Base-by-base conservation (phyloP, 1,140 invertebrate species). In the Theocolax elegans region DNA sequence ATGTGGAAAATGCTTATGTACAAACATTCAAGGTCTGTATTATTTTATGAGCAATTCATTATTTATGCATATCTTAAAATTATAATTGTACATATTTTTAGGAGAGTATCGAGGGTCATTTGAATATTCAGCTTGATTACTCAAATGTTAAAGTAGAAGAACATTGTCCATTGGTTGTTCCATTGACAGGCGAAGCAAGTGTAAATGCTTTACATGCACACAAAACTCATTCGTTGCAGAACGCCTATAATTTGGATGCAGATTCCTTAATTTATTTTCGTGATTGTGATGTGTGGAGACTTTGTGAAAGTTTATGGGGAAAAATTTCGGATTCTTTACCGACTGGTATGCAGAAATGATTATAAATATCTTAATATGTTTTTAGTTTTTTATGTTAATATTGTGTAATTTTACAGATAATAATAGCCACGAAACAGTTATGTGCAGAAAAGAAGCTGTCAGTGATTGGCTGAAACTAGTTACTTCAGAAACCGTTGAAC, bases 241-340 rank as follows among this genome's bases (percentile, higher is more conserved):
- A 87, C 10, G 75, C 72, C 0, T 75, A 82, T 35, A 62, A 73
- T 12, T 62, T 51, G 0, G 72, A 74, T 8, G 68, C 71, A 19
- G 82, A 85, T 48, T 72, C 72, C 3, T 77, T 82, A 2, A 70
- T 72, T 1, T 89, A 89, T 78, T 82, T 79, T 1, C 86, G 77
- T 59, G 88, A 88, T 31, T 86, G 77, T 59, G 88, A 88, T 31
- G 91, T 96, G n/a, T 96, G 93, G 91, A 89, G 91, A 42, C 85
- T 97, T 1, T 92, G 93, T 76, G 89, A 92, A 1, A 92, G 94
- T 1, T 87, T 97, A 1, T 97, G 95, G 95, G 95, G 94, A 3
- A 89, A 89, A 38, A 85, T 91, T 62, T 80, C 88, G 0, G 87
- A 82, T 15, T 71, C 15, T 21, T 1, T 46, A 46, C 21, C 8